A percentile compares a stretch with the other conserved stretches of the same genome.
These are phyloP conservation scores for Podarcis raffonei DNA, from an alignment of 2,113 vertebrate genomes.

Conservation along the genomic window DNA sequence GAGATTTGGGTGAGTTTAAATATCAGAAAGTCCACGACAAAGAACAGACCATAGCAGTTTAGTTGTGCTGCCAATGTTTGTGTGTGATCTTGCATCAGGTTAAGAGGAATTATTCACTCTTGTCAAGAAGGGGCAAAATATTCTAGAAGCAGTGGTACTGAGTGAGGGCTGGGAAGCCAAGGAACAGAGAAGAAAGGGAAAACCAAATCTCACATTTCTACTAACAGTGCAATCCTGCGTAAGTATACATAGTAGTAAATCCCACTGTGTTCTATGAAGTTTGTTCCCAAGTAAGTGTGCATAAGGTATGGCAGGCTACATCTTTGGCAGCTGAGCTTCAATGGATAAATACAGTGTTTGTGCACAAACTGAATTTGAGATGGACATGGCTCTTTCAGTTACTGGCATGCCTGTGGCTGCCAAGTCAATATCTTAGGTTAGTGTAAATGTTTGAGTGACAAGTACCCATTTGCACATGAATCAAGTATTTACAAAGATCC, in stretches of 20 bases:
- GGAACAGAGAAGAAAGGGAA: not conserved
- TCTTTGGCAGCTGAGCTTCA: not conserved
- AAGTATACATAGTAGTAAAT: not conserved
- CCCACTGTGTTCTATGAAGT: not conserved
- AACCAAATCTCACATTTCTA: not conserved
- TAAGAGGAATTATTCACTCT: not conserved
- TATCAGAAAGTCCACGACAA: not conserved
- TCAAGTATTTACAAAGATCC: not conserved
- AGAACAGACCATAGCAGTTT: not conserved
- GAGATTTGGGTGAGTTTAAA: not conserved
- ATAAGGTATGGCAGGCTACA: not conserved
- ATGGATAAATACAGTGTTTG: not conserved
- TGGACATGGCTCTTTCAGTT: not conserved
- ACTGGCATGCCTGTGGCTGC: not conserved
- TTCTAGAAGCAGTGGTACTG: not conserved
- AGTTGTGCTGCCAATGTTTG: not conserved
- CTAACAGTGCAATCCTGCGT: not conserved
- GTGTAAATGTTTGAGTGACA: constrained; percentile 2
- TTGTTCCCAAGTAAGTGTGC: not conserved
- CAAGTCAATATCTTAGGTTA: not conserved
- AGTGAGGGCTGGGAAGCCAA: not conserved
- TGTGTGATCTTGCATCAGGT: too few relatives aligned
- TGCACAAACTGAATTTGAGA: not conserved
- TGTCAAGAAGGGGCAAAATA: not conserved
- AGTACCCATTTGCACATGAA: not conserved